Percentiles rank a stretch among this genome's conserved stretches.
These are phyloP conservation scores for Leptinotarsa lineolata DNA, from an alignment of 1,140 invertebrate genomes.

Conservation along the genomic window DNA sequence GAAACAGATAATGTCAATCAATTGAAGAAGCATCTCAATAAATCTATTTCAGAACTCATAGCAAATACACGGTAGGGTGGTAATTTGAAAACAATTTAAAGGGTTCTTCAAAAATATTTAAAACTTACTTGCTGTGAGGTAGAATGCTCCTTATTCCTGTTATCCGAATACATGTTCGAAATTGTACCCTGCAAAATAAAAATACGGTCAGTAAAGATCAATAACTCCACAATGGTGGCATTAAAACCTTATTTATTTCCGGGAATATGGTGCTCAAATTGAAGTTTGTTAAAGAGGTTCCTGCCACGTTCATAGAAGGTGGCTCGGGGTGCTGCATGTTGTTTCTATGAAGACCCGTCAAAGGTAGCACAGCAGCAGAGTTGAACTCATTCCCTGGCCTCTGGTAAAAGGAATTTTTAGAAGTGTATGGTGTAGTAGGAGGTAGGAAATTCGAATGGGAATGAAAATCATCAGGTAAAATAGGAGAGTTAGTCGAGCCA, in stretches of 20 bases:
- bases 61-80: background rate
- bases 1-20: background rate
- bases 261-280: constrained; percentile 72
- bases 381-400: constrained; percentile 40
- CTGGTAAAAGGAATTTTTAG: constrained; percentile 52
- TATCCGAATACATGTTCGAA: constrained; percentile 20
- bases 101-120: too few relatives aligned
- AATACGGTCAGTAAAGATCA: background rate
- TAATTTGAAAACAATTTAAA: too few relatives aligned
- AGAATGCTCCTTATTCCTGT: constrained; percentile 29
- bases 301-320: constrained; percentile 49
- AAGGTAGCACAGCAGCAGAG: constrained; percentile 39
- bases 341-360: constrained; percentile 38
- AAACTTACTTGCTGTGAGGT: constrained; percentile 23
- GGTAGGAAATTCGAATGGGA: constrained; percentile 48
- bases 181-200: constrained; percentile 24
- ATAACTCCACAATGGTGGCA: background rate
- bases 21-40: background rate
- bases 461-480: constrained; percentile 54
- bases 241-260: constrained; percentile 68
- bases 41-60: background rate
- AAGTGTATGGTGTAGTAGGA: constrained; percentile 49
- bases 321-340: constrained; percentile 49
- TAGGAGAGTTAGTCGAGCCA: constrained; percentile 53
- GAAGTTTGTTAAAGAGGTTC: constrained; percentile 68